Evolutionary conservation across 1,140 invertebrate genomes (phyloP).

Genomic region (Hermetia illucens): DNA sequence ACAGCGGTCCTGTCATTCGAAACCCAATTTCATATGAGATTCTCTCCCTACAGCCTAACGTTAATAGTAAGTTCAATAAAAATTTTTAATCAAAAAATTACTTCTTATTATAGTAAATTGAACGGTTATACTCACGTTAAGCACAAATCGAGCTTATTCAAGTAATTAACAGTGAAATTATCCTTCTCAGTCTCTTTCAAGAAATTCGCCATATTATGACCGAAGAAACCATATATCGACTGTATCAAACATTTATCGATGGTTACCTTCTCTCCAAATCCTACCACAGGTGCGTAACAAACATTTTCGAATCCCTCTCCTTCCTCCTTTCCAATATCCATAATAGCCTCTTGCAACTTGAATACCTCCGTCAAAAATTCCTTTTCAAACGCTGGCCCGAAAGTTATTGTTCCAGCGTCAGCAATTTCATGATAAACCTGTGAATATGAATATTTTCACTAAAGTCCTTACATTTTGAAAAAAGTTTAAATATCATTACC

Average conservation of each 20-base stretch:
- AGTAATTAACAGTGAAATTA: slow-evolving; percentile 28
- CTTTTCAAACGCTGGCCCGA: slow-evolving; percentile 53
- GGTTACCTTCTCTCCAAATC: slow-evolving; percentile 40
- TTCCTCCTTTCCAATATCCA: slow-evolving; percentile 32
- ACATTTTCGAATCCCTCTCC: slow-evolving; percentile 51
- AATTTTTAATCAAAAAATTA: background rate
- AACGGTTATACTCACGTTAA: slow-evolving; percentile 22
- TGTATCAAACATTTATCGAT: slow-evolving; percentile 60
- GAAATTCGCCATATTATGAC: slow-evolving; percentile 41
- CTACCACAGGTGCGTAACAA: slow-evolving; percentile 67
- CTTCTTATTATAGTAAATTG: background rate
- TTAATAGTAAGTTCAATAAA: no score
- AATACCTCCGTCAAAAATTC: slow-evolving; percentile 51
- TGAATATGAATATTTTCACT: background rate
- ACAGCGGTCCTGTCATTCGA: no score
- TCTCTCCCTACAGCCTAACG: no score
- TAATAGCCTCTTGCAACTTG: slow-evolving; percentile 44
- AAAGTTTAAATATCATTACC: slow-evolving; percentile 4
- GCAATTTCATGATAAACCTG: slow-evolving; percentile 3
- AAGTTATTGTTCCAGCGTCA: slow-evolving; percentile 22
- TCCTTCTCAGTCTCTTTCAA: slow-evolving; percentile 21
- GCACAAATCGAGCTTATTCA: slow-evolving; percentile 35
- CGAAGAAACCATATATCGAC: slow-evolving; percentile 68
- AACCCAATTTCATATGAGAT: no score
- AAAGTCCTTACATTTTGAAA: background rate